These are phyloP conservation scores for Sylvietta virens DNA, from an alignment of 2,113 vertebrate genomes.

Conservation along the genomic window DNA sequence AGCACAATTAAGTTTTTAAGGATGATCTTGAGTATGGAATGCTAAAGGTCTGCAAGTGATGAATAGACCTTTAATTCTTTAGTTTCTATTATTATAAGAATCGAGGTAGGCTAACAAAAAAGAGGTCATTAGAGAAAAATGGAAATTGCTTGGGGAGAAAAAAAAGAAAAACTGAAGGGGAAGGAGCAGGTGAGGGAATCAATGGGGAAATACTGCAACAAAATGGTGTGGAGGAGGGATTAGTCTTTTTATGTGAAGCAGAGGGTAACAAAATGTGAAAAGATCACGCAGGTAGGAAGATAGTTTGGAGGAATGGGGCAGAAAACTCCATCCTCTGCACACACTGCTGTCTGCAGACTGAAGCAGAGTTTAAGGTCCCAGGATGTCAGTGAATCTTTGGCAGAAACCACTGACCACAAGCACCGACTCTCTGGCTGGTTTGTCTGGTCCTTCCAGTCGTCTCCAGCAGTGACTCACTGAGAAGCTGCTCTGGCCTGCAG, in stretches of 20 bases:
- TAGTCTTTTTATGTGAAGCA: not conserved
- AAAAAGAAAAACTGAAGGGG: not conserved
- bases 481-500: not conserved
- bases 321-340: not conserved
- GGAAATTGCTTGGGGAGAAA: not conserved
- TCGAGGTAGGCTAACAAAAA: not conserved
- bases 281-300: fast-evolving
- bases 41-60: not conserved
- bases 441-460: not conserved
- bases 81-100: not conserved
- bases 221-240: not conserved
- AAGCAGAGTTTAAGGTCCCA: not conserved
- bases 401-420: not conserved
- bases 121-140: not conserved
- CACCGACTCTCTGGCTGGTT: not conserved
- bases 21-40: not conserved
- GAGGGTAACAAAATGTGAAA: not conserved
- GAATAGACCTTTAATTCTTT: not conserved
- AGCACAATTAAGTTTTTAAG: not conserved
- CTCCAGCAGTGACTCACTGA: not conserved
- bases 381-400: not conserved
- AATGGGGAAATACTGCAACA: not conserved
- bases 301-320: not conserved
- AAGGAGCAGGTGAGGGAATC: fast-evolving
- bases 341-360: not conserved